These are phyloP conservation scores for Drosophila prolongata DNA, from an alignment of 2,888 invertebrate species.

Conservation along the genomic window DNA sequence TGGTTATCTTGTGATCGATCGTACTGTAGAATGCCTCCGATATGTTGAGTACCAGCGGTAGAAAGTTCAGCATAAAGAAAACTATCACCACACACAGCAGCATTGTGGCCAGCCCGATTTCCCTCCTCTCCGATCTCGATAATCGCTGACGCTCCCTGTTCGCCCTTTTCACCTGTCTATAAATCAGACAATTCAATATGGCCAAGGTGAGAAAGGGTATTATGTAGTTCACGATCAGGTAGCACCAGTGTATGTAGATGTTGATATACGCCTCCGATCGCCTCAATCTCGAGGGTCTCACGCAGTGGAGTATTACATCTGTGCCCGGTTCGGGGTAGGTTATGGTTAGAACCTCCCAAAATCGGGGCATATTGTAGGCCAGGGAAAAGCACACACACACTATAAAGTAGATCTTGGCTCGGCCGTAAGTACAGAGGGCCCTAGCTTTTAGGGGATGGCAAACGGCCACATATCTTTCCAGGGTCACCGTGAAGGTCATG, in stretches of 20 bases:
- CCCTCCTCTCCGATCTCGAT: constrained; percentile 94
- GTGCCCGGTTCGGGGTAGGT: constrained; percentile 79
- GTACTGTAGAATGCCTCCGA: constrained; percentile 91
- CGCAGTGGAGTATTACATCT: constrained; percentile 89
- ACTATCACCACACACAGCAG: constrained; percentile 96
- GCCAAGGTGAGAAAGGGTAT: constrained; percentile 95
- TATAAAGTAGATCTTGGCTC: constrained; percentile 93
- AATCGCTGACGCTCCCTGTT: constrained; percentile 95
- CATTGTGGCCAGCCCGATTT: constrained; percentile 98
- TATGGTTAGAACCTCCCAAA: constrained; percentile 88
- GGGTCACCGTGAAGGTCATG: constrained; percentile 94
- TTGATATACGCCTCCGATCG: constrained; percentile 90
- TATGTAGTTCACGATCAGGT: constrained; percentile 96
- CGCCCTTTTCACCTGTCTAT: constrained; percentile 94
- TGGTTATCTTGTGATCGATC: constrained; percentile 89
- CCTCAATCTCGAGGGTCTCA: constrained; percentile 89
- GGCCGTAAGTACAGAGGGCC: constrained; percentile 95
- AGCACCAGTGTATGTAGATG: constrained; percentile 97
- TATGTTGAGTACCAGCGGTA: constrained; percentile 94
- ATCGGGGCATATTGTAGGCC: constrained; percentile 93
- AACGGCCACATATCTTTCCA: constrained; percentile 97
- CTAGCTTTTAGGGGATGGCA: constrained; percentile 95
- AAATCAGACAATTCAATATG: constrained; percentile 95
- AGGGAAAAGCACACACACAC: constrained; percentile 92
- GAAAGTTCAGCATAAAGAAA: constrained; percentile 96